phyloP scores from a whole-genome alignment of 1,140 invertebrate species.

The Andricus grossulariae region DNA sequence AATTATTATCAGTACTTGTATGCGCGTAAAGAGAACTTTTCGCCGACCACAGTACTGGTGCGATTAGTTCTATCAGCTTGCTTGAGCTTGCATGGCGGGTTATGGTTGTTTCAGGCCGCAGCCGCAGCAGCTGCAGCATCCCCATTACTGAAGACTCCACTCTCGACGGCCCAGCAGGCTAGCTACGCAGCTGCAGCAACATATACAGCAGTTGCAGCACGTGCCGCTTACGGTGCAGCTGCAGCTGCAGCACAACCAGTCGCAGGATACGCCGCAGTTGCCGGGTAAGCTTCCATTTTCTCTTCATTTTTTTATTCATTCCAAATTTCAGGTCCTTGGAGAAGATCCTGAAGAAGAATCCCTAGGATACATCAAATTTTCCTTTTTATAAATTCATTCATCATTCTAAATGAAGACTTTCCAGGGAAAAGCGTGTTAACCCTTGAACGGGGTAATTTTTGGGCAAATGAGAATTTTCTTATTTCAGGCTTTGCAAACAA shows the following conservation, averaged over 20 bases:
- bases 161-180: constrained; percentile 83
- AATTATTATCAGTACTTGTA: constrained; percentile 50
- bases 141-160: constrained; percentile 82
- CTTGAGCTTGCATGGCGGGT: constrained; percentile 77
- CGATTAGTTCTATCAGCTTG: constrained; percentile 67
- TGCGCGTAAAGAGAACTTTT: constrained; percentile 53
- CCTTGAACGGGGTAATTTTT: no score
- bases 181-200: constrained; percentile 89
- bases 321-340: background rate
- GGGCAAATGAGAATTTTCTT: no score
- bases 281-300: constrained; percentile 78
- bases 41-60: constrained; percentile 55
- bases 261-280: constrained; percentile 81
- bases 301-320: constrained; percentile 30
- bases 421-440: background rate
- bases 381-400: no score
- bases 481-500: no score
- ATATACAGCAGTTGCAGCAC: constrained; percentile 87
- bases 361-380: background rate
- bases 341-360: background rate
- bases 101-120: constrained; percentile 78
- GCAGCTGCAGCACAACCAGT: constrained; percentile 83
- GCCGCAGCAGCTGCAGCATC: constrained; percentile 83
- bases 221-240: constrained; percentile 81
- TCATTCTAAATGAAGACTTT: background rate